Base-by-base conservation (phyloP, 2,797 vertebrate species). In the Channa striata region DNA sequence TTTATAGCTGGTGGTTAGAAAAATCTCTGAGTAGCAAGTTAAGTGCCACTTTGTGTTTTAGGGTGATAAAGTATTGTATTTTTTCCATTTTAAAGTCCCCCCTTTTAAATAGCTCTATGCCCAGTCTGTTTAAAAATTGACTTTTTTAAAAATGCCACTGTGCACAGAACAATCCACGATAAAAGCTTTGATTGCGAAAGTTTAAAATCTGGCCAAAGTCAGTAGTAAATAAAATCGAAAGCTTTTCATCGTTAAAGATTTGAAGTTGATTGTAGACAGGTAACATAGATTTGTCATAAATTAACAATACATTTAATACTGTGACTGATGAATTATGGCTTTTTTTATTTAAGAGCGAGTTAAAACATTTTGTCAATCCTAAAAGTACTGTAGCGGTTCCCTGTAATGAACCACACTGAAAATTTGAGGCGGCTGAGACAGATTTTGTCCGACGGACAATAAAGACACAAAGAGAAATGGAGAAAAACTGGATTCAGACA, bases 401-500 rank as follows among this genome's bases (percentile, higher is more conserved):
- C 8, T 48, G 62, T 19, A 23, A 47, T 64, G 4, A 37, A 63
- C 48, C 30, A 25, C 16, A 8, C 8, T 30, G 16, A 25, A 21
- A 10, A 44, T 23, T 3, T 2, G 13, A 25, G 13, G 21, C 59
- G 49, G 19, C 51, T 12, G 43, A 60, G 34, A 44, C 48, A 12
- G 51, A 56, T 0, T 1, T 34, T 59, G 44, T 54, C 39, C 40
- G 17, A 51, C 12, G 0, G 25, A 46, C 13, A 40, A 6, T 37
- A 12, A 37, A 9, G 36, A 37, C 36, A 37, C 4, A 43, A 17
- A 43, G 1, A 7, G 12, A 43, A 42, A 16, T 48, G 5, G 8
- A 58, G 43, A 58, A 71, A 68, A 30, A 60, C 23, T 5, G 61
- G 53, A 73, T 79, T 72, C 54, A 56, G 49, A 64, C 47, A 43